phyloP scores from a whole-genome alignment of 2,888 invertebrate species.

The Horisme vitalbata region DNA sequence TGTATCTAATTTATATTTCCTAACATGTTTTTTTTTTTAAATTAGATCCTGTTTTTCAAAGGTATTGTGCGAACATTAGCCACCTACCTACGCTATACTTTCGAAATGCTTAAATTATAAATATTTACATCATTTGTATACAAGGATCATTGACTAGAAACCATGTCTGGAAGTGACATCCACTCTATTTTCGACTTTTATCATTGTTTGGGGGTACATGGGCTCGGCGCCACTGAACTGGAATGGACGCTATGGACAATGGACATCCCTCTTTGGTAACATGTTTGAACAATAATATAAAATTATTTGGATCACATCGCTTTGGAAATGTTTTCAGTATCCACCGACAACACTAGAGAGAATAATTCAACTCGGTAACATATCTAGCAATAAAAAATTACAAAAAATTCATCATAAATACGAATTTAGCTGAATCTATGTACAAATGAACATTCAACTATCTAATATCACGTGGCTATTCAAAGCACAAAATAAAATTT shows the following conservation, averaged over 20 bases:
- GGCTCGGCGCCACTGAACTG: conserved; percentile 32
- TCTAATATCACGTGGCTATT: conserved; percentile 73
- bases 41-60: conserved; percentile 39
- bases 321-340: conserved; percentile 26
- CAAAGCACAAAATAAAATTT: conserved; percentile 74
- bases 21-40: conserved; percentile 8
- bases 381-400: conserved; percentile 32
- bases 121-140: conserved; percentile 71
- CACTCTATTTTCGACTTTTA: background rate
- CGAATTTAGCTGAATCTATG: conserved; percentile 44
- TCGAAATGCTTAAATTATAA: conserved; percentile 63
- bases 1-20: conserved; percentile 5
- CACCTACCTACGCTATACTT: conserved; percentile 60
- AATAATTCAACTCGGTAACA: conserved; percentile 18
- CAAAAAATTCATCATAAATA: conserved; percentile 38
- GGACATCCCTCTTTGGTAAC: conserved; percentile 79
- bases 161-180: conserved; percentile 60
- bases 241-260: conserved; percentile 68
- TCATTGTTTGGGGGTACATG: too few relatives aligned
- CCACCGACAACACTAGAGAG: conserved; percentile 24
- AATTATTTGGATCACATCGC: conserved; percentile 40
- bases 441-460: conserved; percentile 60
- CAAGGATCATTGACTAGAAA: conserved; percentile 79
- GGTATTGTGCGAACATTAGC: conserved; percentile 72
- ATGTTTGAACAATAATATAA: conserved; percentile 62